Base-by-base conservation (phyloP, 2,113 vertebrate genomes). In the Diglossa brunneiventris region DNA sequence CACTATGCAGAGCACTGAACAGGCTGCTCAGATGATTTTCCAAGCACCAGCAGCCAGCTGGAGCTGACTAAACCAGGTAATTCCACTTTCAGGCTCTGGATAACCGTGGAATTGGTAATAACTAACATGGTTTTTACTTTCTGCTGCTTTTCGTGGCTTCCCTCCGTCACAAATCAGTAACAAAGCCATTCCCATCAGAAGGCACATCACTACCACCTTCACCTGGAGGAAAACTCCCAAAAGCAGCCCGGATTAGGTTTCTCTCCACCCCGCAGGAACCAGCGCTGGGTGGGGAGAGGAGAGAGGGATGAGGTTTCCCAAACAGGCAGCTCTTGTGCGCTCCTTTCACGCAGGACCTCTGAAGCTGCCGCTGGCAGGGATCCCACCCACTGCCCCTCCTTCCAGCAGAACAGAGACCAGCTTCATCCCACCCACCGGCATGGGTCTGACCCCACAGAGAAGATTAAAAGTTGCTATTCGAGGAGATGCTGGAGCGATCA, bases 401-500 rank as follows among this genome's bases (percentile, higher is more conserved):
- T 33, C 44, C 90, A 49, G 89, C 77, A 46, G 87, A 56, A 72
- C 83, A 91, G 15, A 66, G 83, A 20, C 21, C 0, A 0, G 66
- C 62, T 77, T 24, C 46, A 49, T 52, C n/a, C 53, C 82, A 59
- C 31, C 47, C 55, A 69, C 72, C 10, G 0, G 1, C 21, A 10
- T 1, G 12, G 33, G 2, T 1, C 0, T 8, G 11, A 1, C 9
- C 58, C 17, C 42, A 9, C 7, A 8, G 0, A 58, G 16, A 15
- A 14, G 41, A 39, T 22, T 52, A 0, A 8, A 81, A 37, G 3
- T 4, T 27, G 46, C 15, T 18, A 2, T 69, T 76, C 62, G 41
- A 81, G 8, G 39, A 81, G 33, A 30, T 1, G 4, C 10, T 31
- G 52, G 15, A 72, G 49, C 2, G 21, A 67, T 15, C 33, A 9